Evolutionary conservation across 2,888 invertebrate genomes (phyloP).

Genomic region (Amphipyra berbera): DNA sequence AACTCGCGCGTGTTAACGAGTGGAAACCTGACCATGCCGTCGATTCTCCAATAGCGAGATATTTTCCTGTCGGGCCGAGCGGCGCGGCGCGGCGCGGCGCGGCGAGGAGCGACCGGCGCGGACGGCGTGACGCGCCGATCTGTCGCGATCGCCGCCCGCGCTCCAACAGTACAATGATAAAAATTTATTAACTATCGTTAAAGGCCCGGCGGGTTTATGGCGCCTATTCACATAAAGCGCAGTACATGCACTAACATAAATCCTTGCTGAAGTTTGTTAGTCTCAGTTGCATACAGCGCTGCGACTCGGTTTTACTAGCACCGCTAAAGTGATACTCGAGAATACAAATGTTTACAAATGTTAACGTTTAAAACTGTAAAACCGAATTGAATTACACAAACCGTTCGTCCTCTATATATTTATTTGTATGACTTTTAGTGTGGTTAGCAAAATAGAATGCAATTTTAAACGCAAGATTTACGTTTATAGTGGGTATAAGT

Average conservation of each 20-base stretch:
- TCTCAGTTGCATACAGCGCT: constrained; percentile 86
- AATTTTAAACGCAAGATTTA: constrained; percentile 55
- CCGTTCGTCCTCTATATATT: constrained; percentile 62
- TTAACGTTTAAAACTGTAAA: constrained; percentile 73
- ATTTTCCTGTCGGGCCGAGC: constrained; percentile 3
- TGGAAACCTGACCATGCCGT: constrained; percentile 73
- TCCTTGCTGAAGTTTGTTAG: constrained; percentile 85
- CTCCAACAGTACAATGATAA: constrained; percentile 80
- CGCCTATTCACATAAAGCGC: constrained; percentile 81
- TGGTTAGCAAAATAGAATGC: constrained; percentile 55
- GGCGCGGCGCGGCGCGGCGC: neutral
- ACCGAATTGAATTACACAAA: constrained; percentile 70
- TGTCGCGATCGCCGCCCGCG: constrained; percentile 16
- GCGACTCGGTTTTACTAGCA: constrained; percentile 68
- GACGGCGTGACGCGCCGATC: constrained; percentile 54
- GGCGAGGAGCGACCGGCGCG: constrained; percentile 55
- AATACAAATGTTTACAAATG: constrained; percentile 69
- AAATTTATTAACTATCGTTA: constrained; percentile 86
- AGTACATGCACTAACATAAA: constrained; percentile 80
- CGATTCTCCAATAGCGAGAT: constrained; percentile 46
- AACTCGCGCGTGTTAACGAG: constrained; percentile 74
- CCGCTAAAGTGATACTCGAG: constrained; percentile 69
- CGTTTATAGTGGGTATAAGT: constrained; percentile 38
- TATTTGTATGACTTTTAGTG: constrained; percentile 58
- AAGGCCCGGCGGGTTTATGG: constrained; percentile 80